These are phyloP conservation scores for Tenebrosternarchus preto DNA, from an alignment of 2,113 vertebrate genomes.

Conservation along the genomic window DNA sequence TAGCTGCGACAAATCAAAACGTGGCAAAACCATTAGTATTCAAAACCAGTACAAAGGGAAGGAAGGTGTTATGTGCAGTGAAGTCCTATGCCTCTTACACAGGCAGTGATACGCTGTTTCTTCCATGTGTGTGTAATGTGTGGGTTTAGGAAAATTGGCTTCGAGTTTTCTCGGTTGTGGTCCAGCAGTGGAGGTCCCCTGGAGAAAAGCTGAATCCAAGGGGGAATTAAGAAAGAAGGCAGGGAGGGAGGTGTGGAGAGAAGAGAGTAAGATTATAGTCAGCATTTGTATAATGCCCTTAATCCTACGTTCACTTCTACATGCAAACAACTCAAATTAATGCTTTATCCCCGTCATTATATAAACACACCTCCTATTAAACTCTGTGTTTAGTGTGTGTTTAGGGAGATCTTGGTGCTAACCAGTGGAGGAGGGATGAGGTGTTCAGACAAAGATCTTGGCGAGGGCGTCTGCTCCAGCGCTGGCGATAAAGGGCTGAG, in stretches of 20 bases:
- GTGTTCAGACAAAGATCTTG: conserved; percentile 86
- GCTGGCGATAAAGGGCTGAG: conserved; percentile 86
- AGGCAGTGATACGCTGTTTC: conserved; percentile 65
- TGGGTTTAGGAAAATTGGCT: conserved; percentile 45
- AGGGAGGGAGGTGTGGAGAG: neutral
- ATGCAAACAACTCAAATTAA: conserved; percentile 41
- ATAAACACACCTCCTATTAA: too few species aligned
- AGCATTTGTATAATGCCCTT: neutral
- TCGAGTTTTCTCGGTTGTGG: conserved; percentile 63
- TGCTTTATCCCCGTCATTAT: neutral
- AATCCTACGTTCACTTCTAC: neutral
- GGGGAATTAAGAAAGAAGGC: neutral
- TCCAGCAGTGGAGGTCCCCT: conserved; percentile 61
- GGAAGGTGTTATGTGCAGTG: conserved; percentile 49
- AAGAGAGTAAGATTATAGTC: neutral
- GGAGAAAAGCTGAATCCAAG: conserved; percentile 30
- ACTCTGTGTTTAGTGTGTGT: neutral
- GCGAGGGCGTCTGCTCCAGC: conserved; percentile 87
- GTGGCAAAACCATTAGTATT: conserved; percentile 58
- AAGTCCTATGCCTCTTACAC: conserved; percentile 65
- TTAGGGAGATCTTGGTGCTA: neutral
- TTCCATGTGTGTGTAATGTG: conserved; percentile 43
- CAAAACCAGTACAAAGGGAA: conserved; percentile 64
- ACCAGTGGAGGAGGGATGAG: conserved; percentile 41
- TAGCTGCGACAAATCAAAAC: conserved; percentile 63